Percentiles rank a stretch among this genome's conserved stretches.
Evolutionary conservation across 2,888 invertebrate species (phyloP).

Genomic region (Cheilosia vernalis): DNA sequence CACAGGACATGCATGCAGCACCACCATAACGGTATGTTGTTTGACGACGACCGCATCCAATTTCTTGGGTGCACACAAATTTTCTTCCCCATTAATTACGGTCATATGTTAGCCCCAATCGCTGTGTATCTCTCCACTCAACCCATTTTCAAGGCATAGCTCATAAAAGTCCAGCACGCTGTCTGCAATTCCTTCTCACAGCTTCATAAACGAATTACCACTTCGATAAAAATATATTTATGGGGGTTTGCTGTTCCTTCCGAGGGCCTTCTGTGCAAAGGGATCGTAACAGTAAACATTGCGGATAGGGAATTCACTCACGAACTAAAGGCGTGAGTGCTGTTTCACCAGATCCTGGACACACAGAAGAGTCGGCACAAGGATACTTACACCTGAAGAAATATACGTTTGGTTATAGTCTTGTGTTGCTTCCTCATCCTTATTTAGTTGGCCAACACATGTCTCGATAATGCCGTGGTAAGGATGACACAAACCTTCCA

Average conservation of each 20-base stretch:
- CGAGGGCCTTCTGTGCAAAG: conserved; percentile 4
- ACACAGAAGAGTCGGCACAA: background rate
- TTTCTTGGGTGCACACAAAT: background rate
- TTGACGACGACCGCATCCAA: background rate
- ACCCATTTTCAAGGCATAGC: background rate
- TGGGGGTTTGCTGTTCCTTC: conserved; percentile 18
- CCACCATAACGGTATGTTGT: background rate
- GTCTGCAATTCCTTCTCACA: conserved; percentile 49
- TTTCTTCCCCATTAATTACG: conserved; percentile 23
- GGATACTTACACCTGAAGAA: conserved; percentile 50
- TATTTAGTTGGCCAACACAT: conserved; percentile 44
- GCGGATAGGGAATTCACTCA: conserved; percentile 33
- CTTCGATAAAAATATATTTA: conserved; percentile 62
- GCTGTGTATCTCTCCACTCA: conserved; percentile 1
- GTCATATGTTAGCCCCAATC: conserved; percentile 13
- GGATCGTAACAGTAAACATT: conserved; percentile 42
- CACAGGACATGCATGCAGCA: too few species aligned
- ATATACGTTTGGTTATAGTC: conserved; percentile 16
- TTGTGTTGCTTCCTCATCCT: conserved; percentile 4
- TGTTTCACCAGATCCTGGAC: too few species aligned
- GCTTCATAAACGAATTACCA: conserved; percentile 71
- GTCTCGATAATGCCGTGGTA: conserved; percentile 27
- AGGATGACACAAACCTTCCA: conserved; percentile 55
- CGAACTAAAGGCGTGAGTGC: background rate
- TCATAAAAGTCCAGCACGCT: conserved; percentile 39